Conservation (phyloP, 2,113 vertebrate species). For the Eulemur rufifrons region DNA sequence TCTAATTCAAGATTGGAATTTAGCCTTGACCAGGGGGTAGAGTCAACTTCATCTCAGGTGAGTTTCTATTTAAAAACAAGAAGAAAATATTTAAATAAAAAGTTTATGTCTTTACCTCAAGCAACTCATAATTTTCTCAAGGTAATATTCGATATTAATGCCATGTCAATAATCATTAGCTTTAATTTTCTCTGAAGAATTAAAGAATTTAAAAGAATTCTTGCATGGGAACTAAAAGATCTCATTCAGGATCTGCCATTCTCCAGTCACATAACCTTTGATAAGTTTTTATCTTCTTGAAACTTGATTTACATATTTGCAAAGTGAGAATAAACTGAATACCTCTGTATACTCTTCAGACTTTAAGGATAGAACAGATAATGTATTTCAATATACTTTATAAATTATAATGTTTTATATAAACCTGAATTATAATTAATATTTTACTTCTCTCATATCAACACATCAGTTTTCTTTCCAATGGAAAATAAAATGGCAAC, state of each 20-base stretch:
- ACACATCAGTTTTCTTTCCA: background rate
- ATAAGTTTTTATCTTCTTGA: background rate
- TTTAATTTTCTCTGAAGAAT: constrained; percentile 41
- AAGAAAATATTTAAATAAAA: constrained; percentile 60
- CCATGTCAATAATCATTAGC: constrained; percentile 42
- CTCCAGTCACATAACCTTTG: background rate
- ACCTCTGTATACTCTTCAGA: background rate
- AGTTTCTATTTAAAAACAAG: constrained; percentile 12
- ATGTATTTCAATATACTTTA: background rate
- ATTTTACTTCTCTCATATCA: background rate
- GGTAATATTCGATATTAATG: constrained; percentile 31
- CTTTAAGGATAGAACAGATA: background rate
- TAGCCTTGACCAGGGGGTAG: background rate
- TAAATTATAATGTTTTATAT: background rate
- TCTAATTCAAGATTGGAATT: background rate
- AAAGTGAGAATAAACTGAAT: constrained; percentile 42
- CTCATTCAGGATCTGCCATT: background rate
- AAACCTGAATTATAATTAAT: background rate
- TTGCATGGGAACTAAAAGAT: background rate
- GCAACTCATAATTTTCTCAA: constrained; percentile 24
- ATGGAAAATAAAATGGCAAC: background rate
- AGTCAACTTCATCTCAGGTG: background rate
- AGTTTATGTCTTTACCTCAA: background rate
- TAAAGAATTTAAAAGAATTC: constrained; percentile 38
- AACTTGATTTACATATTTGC: constrained; percentile 33